These are phyloP conservation scores for Carcharodon carcharias DNA, from an alignment of 2,797 vertebrate genomes.

Conservation along the genomic window DNA sequence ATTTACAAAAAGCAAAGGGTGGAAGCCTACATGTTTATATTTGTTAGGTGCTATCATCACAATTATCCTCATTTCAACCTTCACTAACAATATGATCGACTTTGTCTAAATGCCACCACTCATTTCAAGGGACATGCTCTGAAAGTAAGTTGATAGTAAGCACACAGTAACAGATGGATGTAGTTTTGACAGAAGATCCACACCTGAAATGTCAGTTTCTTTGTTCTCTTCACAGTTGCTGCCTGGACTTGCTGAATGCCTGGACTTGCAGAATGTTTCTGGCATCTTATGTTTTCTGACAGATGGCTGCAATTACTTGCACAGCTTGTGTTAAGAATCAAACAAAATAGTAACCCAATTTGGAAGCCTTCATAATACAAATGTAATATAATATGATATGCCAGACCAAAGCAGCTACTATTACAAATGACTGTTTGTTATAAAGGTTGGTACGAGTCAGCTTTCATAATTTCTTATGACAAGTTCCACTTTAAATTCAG, in stretches of 20 bases:
- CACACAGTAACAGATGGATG: neutral
- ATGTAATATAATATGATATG: neutral
- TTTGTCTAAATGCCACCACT: neutral
- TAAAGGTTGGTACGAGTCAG: neutral
- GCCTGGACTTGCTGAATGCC: neutral
- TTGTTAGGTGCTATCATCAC: neutral
- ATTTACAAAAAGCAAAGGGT: neutral
- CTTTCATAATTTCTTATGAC: slow-evolving; percentile 7
- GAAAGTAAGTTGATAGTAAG: neutral
- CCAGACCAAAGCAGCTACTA: slow-evolving; percentile 17
- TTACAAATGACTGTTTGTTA: neutral
- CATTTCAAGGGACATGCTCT: neutral
- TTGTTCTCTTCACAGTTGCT: neutral
- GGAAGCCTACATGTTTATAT: neutral
- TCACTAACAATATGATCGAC: neutral
- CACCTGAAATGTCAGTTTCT: neutral
- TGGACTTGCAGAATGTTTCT: neutral
- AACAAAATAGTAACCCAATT: slow-evolving; percentile 12
- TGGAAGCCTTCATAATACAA: slow-evolving; percentile 2
- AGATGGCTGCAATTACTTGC: slow-evolving; percentile 28
- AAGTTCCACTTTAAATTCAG: neutral
- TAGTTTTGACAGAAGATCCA: neutral
- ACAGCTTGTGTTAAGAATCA: slow-evolving; percentile 13
- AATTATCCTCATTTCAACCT: neutral
- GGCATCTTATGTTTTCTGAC: neutral